Base-by-base conservation (phyloP, 2,113 vertebrate species). In the Bufo bufo region DNA sequence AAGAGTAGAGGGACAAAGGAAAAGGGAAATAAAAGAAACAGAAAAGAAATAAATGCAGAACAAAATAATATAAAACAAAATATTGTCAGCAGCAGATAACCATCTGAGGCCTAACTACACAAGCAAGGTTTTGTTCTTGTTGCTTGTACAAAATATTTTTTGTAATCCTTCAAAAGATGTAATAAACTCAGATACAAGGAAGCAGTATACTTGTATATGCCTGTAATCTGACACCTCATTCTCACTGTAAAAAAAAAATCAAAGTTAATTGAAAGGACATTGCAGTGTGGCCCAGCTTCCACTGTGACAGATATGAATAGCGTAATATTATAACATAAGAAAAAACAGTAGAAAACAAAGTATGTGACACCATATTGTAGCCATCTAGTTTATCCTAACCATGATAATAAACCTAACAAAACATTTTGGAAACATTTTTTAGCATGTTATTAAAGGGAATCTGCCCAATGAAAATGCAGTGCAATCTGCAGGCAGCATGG, bases 31-130 rank as follows among this genome's bases (percentile, higher is more conserved):
- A 58, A 58, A 23, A 12, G 59, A 80, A 61, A 66, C 43, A n/a
- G 61, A 83, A 69, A 23, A 82, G 69, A 83, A 83, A 83, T 6
- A 59, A 82, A 82, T 45, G 56, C 79, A 82, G 79, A 20, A 47
- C 19, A 81, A 45, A 83, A 69, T 83, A 69, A 83, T 16, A 7
- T 8, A 83, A 83, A 9, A 83, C 0, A 83, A 33, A n/a, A 83
- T 59, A 81, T 81, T 19, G 11, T 78, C 52, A 23, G n/a, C 52
- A 80, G 52, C n/a, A 4, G 52, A 33, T 43, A 77, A 52, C 43
- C 52, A 58, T 33, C 33, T 33, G 33, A 43, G 78, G 7, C 20
- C 77, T 54, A 43, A 61, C 12, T 12, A 78, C 47, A 52, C 19
- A 23, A 13, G 4, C 50, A 54, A 56, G 4, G 10, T 7, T 16